Evolutionary conservation across 2,113 vertebrate species (phyloP), one percentile per base, ranked within the genome.

Genomic region (Macquaria australasica): DNA sequence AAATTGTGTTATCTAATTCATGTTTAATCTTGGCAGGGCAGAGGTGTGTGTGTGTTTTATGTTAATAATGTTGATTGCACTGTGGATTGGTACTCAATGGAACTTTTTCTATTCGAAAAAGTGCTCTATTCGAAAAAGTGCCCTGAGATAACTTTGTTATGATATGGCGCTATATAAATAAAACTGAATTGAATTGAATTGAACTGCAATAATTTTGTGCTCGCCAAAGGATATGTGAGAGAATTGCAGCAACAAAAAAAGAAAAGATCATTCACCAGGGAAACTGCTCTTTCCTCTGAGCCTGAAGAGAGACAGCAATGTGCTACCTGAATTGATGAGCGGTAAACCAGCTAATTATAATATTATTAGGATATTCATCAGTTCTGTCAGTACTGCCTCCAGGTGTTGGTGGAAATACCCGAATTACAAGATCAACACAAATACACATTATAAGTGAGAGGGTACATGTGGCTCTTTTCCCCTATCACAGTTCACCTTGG

Each of bases 281-380:
- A 85, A 88, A 85, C 7, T 43, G 75, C 48, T 83, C 50, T 76
- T 81, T 63, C 66, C 70, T 77, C 56, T n/a, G 67, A 86, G 74
- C 66, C 53, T 7, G 50, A 68, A 58, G 28, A 53, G 56, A 85
- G 25, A 69, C 41, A 67, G 59, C 43, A 81, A 70, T 70, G 60
- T 63, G 72, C 71, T 87, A 84, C 86, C 86, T 74, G 76, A 88
- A 90, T 79, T 82, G 77, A 84, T 83, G 86, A 89, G 82, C 76
- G 87, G 81, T 83, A 87, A 91, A 93, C 31, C 28, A 60, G 56
- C 84, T 91, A 87, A 92, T 92, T 92, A 88, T 78, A 85, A 86
- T 75, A 83, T 77, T 84, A 83, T 89, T 51, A 83, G 73, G 69
- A 86, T 68, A 79, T 58, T 91, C 83, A 82, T 88, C 81, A 81